Evolutionary conservation across 2,797 vertebrate species (phyloP).

Genomic region (Simalia tracyae): DNA sequence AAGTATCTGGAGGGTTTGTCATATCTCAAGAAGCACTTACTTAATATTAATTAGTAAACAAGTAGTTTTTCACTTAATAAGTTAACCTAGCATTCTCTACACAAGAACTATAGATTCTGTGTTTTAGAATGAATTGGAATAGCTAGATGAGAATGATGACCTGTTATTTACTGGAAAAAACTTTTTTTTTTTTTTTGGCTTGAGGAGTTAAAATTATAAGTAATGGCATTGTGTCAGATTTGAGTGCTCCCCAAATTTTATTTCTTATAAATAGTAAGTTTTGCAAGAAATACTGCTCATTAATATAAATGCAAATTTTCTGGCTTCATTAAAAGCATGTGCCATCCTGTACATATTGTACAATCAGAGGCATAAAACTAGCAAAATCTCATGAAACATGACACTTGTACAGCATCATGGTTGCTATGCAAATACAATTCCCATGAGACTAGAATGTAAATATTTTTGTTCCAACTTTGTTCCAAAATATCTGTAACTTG

Average conservation of each 20-base stretch:
- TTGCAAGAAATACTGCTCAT: neutral
- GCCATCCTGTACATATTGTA: neutral
- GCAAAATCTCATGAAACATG: neutral
- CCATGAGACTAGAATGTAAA: neutral
- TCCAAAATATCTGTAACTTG: neutral
- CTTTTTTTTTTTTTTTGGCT: neutral
- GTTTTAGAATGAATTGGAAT: neutral
- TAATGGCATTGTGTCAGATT: neutral
- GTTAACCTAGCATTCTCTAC: neutral
- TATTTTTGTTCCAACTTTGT: neutral
- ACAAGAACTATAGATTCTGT: neutral
- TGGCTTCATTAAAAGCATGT: neutral
- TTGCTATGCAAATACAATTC: neutral
- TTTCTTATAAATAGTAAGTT: neutral
- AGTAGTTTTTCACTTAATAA: neutral
- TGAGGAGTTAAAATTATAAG: neutral
- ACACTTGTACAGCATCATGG: neutral
- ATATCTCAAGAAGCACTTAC: neutral
- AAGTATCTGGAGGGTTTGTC: constrained; percentile 8
- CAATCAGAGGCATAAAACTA: neutral
- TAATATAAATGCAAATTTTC: neutral
- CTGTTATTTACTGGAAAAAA: neutral
- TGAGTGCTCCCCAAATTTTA: neutral
- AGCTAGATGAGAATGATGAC: neutral
- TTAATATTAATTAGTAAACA: constrained; percentile 25